Percentiles rank a stretch among this genome's conserved stretches.
These are phyloP conservation scores for Dryoscopus gambensis DNA, from an alignment of 2,113 vertebrate species.

Conservation along the genomic window DNA sequence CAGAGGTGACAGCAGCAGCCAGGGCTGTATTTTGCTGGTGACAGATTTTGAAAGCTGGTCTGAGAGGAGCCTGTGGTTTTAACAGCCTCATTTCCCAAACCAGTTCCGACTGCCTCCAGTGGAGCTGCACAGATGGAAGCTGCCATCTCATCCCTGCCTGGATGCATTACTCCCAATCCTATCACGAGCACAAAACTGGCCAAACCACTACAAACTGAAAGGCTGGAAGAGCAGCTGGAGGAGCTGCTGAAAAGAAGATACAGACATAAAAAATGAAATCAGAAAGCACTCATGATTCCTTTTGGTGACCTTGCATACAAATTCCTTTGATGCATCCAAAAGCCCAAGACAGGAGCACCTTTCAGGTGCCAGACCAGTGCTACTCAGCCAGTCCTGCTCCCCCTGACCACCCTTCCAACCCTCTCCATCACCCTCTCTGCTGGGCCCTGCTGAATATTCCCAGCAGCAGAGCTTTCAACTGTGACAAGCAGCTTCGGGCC, in stretches of 20 bases:
- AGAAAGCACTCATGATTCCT: background rate
- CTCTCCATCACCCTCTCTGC: background rate
- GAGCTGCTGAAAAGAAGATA: background rate
- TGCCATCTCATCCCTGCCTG: background rate
- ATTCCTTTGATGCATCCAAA: background rate
- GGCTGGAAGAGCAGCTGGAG: background rate
- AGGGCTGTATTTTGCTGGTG: background rate
- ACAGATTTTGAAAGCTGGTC: background rate
- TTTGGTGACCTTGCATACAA: accelerated
- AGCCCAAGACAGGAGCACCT: accelerated
- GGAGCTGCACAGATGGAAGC: background rate
- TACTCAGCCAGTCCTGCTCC: background rate
- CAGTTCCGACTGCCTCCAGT: background rate
- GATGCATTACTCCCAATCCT: background rate
- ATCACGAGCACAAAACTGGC: background rate
- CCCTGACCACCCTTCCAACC: background rate
- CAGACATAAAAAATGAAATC: background rate
- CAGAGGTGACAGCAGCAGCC: background rate
- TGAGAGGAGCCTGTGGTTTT: background rate
- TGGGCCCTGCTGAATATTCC: background rate
- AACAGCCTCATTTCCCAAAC: background rate
- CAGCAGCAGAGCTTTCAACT: background rate
- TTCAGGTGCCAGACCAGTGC: background rate
- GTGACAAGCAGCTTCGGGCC: background rate
- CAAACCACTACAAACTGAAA: background rate